phyloP scores from a whole-genome alignment of 2,888 invertebrate species.

The Hanleya hanleyi region DNA sequence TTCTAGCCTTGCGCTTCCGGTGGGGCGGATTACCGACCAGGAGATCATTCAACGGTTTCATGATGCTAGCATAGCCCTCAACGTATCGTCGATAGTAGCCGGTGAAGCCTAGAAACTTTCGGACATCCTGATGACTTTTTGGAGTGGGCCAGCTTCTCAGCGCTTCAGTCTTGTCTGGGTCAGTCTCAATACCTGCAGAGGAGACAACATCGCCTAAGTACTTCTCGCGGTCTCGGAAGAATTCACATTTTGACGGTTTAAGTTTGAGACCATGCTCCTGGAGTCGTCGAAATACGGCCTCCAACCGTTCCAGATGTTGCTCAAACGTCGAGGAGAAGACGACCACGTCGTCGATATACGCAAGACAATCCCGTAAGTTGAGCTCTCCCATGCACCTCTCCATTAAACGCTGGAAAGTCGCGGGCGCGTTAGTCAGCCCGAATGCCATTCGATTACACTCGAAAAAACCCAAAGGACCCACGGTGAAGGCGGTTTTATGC shows the following conservation, averaged over 20 bases:
- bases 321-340: slow-evolving; percentile 10
- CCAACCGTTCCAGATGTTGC: slow-evolving; percentile 6
- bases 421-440: not conserved
- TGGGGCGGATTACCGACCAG: not conserved
- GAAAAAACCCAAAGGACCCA: slow-evolving; percentile 30
- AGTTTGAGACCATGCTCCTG: not conserved
- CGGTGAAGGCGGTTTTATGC: slow-evolving; percentile 32
- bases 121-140: not conserved
- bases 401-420: not conserved
- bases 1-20: not conserved
- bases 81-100: slow-evolving; percentile 24
- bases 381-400: slow-evolving; percentile 15
- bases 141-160: not conserved
- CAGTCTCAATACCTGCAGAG: not conserved
- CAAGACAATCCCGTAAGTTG: not conserved
- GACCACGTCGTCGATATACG: slow-evolving; percentile 9
- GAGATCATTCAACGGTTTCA: slow-evolving; percentile 14
- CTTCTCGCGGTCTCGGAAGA: not conserved
- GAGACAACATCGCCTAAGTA: slow-evolving; percentile 1
- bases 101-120: slow-evolving; percentile 21
- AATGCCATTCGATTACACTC: slow-evolving; percentile 23
- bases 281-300: slow-evolving; percentile 1
- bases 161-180: not conserved
- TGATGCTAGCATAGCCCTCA: slow-evolving; percentile 8
- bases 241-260: not conserved